Percentiles rank a stretch among this genome's conserved stretches.
These are phyloP conservation scores for Corythaeola cristata DNA, from an alignment of 2,113 vertebrate species.

Conservation along the genomic window DNA sequence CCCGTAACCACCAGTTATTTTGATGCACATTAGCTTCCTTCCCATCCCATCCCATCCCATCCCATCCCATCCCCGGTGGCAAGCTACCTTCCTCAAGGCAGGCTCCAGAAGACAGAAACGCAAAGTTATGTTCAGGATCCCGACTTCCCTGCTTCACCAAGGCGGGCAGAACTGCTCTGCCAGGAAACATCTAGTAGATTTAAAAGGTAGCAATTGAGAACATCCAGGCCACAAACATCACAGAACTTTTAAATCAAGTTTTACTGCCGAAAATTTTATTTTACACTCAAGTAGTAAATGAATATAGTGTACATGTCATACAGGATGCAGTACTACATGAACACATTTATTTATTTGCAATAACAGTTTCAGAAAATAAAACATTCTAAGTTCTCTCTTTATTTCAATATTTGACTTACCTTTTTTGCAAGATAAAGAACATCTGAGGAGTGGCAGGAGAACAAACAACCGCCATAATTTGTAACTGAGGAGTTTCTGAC, in stretches of 20 bases:
- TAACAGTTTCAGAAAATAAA: background rate
- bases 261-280: constrained; percentile 33
- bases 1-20: background rate
- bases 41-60: background rate
- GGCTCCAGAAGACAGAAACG: background rate
- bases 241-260: background rate
- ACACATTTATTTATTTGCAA: background rate
- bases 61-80: background rate
- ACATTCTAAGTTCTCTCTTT: background rate
- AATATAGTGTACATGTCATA: background rate
- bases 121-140: background rate
- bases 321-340: background rate
- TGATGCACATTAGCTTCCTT: background rate
- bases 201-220: background rate
- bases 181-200: background rate
- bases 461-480: background rate
- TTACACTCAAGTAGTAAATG: background rate
- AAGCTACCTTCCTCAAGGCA: background rate
- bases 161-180: background rate
- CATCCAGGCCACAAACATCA: background rate
- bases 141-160: background rate
- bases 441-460: background rate
- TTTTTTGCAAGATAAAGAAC: background rate
- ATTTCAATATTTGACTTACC: background rate
- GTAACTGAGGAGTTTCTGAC: background rate